Conservation (phyloP, 2,888 invertebrate species). For the Torymus aiolomorphi region DNA sequence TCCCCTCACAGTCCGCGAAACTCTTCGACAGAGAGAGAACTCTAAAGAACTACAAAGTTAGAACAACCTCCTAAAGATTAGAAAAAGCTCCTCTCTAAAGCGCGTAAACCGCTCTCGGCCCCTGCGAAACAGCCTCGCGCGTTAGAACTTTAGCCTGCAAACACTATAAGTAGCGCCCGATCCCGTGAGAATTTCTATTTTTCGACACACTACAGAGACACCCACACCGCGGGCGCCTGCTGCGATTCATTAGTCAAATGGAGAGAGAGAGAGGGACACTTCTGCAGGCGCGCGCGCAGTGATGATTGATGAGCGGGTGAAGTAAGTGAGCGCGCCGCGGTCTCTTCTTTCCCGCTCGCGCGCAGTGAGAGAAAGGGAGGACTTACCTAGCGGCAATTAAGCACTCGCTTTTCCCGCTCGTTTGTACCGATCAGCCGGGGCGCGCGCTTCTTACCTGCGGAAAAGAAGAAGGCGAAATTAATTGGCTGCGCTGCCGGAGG, state of each 20-base stretch:
- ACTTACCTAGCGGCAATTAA: conserved; percentile 35
- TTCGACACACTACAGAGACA: no score
- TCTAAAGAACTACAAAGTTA: background rate
- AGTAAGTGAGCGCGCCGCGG: background rate
- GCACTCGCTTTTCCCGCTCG: conserved; percentile 26
- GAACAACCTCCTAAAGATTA: background rate
- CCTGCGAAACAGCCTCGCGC: no score
- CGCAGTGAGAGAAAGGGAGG: no score
- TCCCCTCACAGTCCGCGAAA: no score
- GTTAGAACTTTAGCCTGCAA: no score
- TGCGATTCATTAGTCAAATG: conserved; percentile 42
- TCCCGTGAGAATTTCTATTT: no score
- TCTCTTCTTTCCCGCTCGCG: background rate
- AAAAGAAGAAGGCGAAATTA: conserved; percentile 27
- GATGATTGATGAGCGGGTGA: conserved; percentile 37
- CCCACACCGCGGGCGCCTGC: no score
- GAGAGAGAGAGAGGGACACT: background rate
- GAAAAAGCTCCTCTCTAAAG: background rate
- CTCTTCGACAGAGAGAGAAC: no score
- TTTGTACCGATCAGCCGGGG: conserved; percentile 40
- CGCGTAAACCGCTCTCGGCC: background rate
- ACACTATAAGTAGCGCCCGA: no score
- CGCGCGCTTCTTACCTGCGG: conserved; percentile 30
- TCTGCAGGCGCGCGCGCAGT: background rate
- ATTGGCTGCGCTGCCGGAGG: conserved; percentile 3